These are phyloP conservation scores for Deroplatys truncata DNA, from an alignment of 2,888 invertebrate species.

Conservation along the genomic window DNA sequence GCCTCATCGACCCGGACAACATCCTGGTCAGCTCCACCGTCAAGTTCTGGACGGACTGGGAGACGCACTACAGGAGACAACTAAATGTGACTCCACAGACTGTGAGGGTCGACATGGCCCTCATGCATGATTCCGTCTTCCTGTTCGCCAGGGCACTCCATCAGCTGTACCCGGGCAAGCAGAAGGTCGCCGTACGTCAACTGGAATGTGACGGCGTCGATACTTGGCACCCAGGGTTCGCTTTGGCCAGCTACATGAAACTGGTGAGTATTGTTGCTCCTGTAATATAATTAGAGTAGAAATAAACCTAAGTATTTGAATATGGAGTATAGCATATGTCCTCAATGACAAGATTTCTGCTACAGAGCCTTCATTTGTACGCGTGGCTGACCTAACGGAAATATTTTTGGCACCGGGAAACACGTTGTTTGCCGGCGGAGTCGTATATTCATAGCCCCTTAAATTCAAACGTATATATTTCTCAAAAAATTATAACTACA, in stretches of 20 bases:
- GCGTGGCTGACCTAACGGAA: too few relatives aligned
- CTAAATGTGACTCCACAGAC: slow-evolving; percentile 31
- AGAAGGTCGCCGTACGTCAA: slow-evolving; percentile 47
- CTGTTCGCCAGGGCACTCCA: slow-evolving; percentile 89
- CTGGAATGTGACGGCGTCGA: slow-evolving; percentile 79
- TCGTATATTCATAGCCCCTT: too few relatives aligned
- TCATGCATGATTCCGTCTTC: slow-evolving; percentile 95
- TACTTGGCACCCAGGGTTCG: slow-evolving; percentile 55
- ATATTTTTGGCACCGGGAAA: too few relatives aligned
- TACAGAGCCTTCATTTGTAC: too few relatives aligned
- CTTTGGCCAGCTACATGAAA: slow-evolving; percentile 63
- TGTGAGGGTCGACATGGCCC: slow-evolving; percentile 49
- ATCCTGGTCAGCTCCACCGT: slow-evolving; percentile 38
- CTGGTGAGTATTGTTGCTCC: slow-evolving; percentile 44
- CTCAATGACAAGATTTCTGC: background rate
- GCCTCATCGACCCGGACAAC: slow-evolving; percentile 46
- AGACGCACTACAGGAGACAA: slow-evolving; percentile 28
- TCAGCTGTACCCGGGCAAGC: slow-evolving; percentile 84
- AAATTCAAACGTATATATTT: too few relatives aligned
- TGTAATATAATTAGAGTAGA: too few relatives aligned
- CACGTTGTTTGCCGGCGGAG: too few relatives aligned
- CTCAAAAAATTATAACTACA: too few relatives aligned
- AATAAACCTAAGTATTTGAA: too few relatives aligned
- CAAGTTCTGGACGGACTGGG: slow-evolving; percentile 38
- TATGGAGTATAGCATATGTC: too few relatives aligned